Evolutionary conservation across 2,797 vertebrate species (phyloP), one percentile per base, ranked within the genome.

Genomic region (Anableps anableps): DNA sequence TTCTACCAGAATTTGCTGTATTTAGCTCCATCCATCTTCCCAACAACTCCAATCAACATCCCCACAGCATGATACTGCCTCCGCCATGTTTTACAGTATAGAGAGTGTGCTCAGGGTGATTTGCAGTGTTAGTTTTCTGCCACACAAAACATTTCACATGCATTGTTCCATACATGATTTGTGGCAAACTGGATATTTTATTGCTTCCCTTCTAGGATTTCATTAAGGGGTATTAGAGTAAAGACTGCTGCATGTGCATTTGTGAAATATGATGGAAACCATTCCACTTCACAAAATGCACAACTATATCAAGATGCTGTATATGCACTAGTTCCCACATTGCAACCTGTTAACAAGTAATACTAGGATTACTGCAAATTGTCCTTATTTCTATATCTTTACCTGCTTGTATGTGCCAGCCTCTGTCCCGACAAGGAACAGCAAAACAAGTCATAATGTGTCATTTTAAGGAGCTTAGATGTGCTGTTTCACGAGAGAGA

Each of bases 391-490:
- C 47, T 16, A 43, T 23, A 26, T 10, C 26, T 55, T 55, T 55
- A 55, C 23, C 8, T 26, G 9, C 26, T n/a, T 55, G 23, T 26
- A 19, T 50, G 23, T 38, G 36, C 64, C 21, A 38, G 34, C 36
- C 36, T 55, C 53, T 3, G 5, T 55, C 53, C 23, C 1, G 10
- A n/a, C 53, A 23, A 55, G 26, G 53, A 55, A n/a, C 51, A 53
- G n/a, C 51, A 53, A 53, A 55, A n/a, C 53, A 55, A 55, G 5
- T 66, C n/a, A 23, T 4, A 23, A 78, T 75, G 73, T 62, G 76
- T 86, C 72, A 89, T 93, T 89, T 91, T 19, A 83, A 91, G 83
- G 45, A 84, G 84, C 73, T 84, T 89, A 88, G 66, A 72, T 0
- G 13, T 43, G 82, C 79, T 87, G 26, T 85, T 86, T 75, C 45